phyloP scores from a whole-genome alignment of 2,888 invertebrate genomes.

The Drosophila maculinotata region DNA sequence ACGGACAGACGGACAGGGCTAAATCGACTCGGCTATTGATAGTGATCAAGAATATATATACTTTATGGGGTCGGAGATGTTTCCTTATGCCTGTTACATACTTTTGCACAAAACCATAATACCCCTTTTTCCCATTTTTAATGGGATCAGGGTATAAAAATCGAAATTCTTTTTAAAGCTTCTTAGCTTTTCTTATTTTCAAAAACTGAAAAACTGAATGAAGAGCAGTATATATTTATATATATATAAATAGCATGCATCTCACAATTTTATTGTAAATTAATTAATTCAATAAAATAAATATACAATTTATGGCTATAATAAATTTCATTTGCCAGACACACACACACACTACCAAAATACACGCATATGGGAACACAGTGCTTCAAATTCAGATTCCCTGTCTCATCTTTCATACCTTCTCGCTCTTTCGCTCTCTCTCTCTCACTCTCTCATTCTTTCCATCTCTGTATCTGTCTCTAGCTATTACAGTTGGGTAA shows the following conservation, averaged over 20 bases:
- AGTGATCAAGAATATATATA: no score
- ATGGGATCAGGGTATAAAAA: no score
- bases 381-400: conserved; percentile 25
- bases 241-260: no score
- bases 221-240: no score
- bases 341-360: conserved; percentile 9
- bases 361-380: conserved; percentile 23
- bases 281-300: conserved; percentile 73
- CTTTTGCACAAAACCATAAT: no score
- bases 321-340: conserved; percentile 60
- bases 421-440: not conserved
- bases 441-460: not conserved
- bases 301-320: conserved; percentile 66
- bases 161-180: not conserved
- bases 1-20: no score
- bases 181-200: not conserved
- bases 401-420: not conserved
- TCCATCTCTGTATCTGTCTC: not conserved
- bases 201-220: not conserved
- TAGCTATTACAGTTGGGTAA: not conserved
- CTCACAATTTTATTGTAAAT: conserved; percentile 62
- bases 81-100: no score
- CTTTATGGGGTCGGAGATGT: no score
- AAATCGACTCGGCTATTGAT: no score
- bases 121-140: no score